Conservation (phyloP, 2,113 vertebrate species). For the Origma solitaria region DNA sequence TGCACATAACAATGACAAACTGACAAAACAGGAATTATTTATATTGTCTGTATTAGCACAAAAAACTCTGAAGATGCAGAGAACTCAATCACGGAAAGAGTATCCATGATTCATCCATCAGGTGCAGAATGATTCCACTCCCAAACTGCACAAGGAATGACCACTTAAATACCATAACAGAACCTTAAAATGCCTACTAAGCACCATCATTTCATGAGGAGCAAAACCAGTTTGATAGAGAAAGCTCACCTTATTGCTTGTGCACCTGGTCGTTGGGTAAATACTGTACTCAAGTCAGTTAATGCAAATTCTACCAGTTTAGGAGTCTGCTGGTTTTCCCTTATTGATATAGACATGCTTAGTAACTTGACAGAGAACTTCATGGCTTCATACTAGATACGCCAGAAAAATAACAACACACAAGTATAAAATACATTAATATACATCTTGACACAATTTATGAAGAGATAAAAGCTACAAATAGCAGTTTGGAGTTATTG, state of each 20-base stretch:
- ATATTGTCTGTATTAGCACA: not conserved
- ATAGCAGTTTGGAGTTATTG: not conserved
- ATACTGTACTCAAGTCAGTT: constrained; percentile 78
- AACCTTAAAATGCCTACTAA: not conserved
- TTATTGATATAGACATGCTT: constrained; percentile 83
- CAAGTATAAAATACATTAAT: not conserved
- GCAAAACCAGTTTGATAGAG: not conserved
- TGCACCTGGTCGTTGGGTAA: constrained; percentile 89
- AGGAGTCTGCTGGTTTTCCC: constrained; percentile 79
- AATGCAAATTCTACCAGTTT: constrained; percentile 87
- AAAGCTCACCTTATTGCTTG: constrained; percentile 87
- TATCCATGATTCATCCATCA: not conserved
- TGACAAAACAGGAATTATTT: not conserved
- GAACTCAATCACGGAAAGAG: not conserved
- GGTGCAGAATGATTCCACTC: not conserved
- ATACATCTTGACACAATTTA: not conserved
- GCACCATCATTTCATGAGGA: not conserved
- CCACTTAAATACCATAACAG: not conserved
- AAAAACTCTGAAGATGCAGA: not conserved
- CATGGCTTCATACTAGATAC: constrained; percentile 89
- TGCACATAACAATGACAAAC: not conserved
- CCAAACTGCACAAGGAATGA: not conserved
- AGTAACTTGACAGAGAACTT: constrained; percentile 86
- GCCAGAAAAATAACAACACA: not conserved
- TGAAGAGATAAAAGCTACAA: not conserved